These are phyloP conservation scores for Onychomys arenicola DNA, from an alignment of 2,797 vertebrate genomes.

Conservation along the genomic window DNA sequence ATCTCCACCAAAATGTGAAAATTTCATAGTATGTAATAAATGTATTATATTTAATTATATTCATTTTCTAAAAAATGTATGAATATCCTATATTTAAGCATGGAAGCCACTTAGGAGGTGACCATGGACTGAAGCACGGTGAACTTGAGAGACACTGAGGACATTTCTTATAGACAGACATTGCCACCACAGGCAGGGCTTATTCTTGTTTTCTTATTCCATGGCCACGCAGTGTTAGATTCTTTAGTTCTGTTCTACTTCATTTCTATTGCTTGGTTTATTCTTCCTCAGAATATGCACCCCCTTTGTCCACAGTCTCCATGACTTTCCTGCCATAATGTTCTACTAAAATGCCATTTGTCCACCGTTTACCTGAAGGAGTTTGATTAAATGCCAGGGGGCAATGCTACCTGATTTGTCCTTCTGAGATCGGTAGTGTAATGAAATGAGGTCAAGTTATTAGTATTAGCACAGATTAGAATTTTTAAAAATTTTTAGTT, in stretches of 20 bases:
- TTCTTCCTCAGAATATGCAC: background rate
- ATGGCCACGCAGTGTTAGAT: background rate
- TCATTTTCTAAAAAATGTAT: slow-evolving; percentile 69
- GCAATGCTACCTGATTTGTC: background rate
- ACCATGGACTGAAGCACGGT: background rate
- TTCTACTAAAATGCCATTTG: slow-evolving; percentile 1
- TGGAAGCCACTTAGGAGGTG: slow-evolving; percentile 29
- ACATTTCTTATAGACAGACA: background rate
- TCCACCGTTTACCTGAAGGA: background rate
- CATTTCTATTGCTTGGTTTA: slow-evolving; percentile 40
- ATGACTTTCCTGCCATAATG: slow-evolving; percentile 2
- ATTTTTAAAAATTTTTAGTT: background rate
- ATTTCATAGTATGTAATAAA: background rate
- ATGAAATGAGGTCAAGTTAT: background rate
- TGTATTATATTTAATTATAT: slow-evolving; percentile 61
- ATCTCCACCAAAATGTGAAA: background rate
- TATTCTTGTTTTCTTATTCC: background rate
- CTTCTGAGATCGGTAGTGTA: background rate
- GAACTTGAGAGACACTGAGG: slow-evolving; percentile 3
- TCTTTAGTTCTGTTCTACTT: background rate
- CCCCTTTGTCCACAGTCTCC: background rate
- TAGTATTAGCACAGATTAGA: background rate
- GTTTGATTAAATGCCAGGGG: slow-evolving; percentile 33
- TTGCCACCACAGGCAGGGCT: background rate
- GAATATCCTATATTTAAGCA: slow-evolving; percentile 23